These are phyloP conservation scores for Mystacides longicornis DNA, from an alignment of 2,888 invertebrate genomes.

Conservation along the genomic window DNA sequence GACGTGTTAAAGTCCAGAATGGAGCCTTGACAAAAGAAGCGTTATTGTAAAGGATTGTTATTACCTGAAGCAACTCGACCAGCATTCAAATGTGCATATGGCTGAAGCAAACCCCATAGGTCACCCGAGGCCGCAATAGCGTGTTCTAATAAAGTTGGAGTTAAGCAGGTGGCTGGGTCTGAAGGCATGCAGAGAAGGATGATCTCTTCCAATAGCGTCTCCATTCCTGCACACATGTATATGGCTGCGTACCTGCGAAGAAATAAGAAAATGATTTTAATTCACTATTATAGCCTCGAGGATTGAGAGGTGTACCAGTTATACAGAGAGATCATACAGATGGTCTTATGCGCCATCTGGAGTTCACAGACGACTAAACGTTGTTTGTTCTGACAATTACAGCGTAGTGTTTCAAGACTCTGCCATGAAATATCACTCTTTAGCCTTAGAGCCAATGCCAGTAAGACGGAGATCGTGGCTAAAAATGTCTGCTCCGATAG, in stretches of 20 bases:
- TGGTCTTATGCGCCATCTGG: too few species aligned
- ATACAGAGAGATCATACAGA: too few species aligned
- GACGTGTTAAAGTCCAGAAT: too few species aligned
- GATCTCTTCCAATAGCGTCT: conserved; percentile 83
- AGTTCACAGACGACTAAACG: too few species aligned
- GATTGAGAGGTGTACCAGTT: not conserved
- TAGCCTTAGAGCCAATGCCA: too few species aligned
- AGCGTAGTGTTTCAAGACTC: too few species aligned
- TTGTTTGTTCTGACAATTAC: too few species aligned
- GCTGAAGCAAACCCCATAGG: conserved; percentile 83
- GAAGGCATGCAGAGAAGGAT: conserved; percentile 60
- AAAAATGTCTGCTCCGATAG: too few species aligned
- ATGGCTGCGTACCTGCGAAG: conserved; percentile 70
- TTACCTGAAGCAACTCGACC: conserved; percentile 78
- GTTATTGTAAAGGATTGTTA: too few species aligned
- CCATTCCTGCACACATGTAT: conserved; percentile 81
- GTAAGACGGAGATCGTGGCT: too few species aligned
- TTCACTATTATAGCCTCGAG: not conserved
- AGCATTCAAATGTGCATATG: conserved; percentile 84
- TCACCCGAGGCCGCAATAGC: conserved; percentile 82
- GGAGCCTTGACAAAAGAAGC: too few species aligned
- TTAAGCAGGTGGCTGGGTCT: conserved; percentile 56
- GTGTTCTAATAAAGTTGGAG: conserved; percentile 73
- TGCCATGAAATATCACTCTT: too few species aligned
- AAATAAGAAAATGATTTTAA: not conserved